Percentiles rank a stretch among this genome's conserved stretches.
phyloP scores from a whole-genome alignment of 2,797 vertebrate species.

The Halcyon chelicuti region DNA sequence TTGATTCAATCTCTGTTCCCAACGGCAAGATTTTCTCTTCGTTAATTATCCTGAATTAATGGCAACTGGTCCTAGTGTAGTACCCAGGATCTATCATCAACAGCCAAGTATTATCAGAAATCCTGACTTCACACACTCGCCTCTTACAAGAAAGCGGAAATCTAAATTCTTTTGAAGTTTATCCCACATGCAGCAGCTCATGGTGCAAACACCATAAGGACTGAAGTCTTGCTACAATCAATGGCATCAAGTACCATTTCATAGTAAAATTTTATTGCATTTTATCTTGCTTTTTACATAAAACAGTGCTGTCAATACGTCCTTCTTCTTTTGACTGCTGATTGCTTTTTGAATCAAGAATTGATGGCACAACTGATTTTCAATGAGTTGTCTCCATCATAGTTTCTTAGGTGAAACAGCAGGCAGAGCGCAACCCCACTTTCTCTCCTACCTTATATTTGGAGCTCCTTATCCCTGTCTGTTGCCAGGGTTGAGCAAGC shows the following conservation, averaged over 20 bases:
- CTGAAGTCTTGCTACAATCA: background rate
- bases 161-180: background rate
- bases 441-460: background rate
- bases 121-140: background rate
- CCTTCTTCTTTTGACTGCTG: background rate
- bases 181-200: background rate
- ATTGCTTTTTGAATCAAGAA: background rate
- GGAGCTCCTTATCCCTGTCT: background rate
- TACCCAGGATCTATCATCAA: background rate
- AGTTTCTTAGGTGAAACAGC: background rate
- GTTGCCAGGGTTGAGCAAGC: background rate
- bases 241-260: background rate
- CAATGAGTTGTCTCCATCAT: background rate
- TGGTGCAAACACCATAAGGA: background rate
- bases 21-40: background rate
- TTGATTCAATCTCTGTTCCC: conserved; percentile 18
- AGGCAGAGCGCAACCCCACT: background rate
- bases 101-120: background rate
- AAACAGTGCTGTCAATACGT: background rate
- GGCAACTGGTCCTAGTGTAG: background rate
- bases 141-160: background rate
- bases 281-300: background rate
- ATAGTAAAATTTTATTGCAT: background rate
- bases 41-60: conserved; percentile 36
- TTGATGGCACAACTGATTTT: background rate